Evolutionary conservation across 2,888 invertebrate species (phyloP), one percentile per base, ranked within the genome.

Genomic region (Thymelicus acteon): DNA sequence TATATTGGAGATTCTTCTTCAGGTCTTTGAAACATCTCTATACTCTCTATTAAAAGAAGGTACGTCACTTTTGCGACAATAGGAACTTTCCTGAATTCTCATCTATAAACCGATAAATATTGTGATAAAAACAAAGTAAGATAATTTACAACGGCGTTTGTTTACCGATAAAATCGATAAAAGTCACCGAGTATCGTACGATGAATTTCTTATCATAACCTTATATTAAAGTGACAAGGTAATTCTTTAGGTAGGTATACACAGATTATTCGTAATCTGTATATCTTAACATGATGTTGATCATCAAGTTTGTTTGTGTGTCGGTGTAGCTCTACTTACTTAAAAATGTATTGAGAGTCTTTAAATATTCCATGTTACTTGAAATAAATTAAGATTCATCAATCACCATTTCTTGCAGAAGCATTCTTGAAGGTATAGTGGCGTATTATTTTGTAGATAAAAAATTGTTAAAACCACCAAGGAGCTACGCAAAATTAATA

Each of bases 151-250:
- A 15, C 0, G 2, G n/a, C 6, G 7, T 15, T 6, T 52, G 7
- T 7, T 0, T 49, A 24, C 2, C 24, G 19, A 52, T 49, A 52
- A 44, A 7, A 52, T 52, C 49, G 2, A 52, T 52, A 19, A 52
- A 3, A 52, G 19, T 15, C 7, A 19, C 19, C 15, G 19, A 52
- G 49, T 52, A 52, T 52, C 49, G 8, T 52, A 52, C 49, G 49
- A 19, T 52, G 47, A 49, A 49, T 24, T 54, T 85, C 75, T 74
- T 85, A 79, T 81, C 58, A 10, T 39, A 49, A 47, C 31, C 47
- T 58, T 60, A 48, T 54, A 65, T 31, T 47, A 48, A 61, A 65
- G 15, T 47, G 19, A 64, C 13, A 65, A 54, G 54, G 54, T 54
- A 54, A 54, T 54, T 24, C 54, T 24, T 0, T 52, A 52, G 7